phyloP scores from a whole-genome alignment of 2,113 vertebrate genomes.

The Cephalophus harveyi region DNA sequence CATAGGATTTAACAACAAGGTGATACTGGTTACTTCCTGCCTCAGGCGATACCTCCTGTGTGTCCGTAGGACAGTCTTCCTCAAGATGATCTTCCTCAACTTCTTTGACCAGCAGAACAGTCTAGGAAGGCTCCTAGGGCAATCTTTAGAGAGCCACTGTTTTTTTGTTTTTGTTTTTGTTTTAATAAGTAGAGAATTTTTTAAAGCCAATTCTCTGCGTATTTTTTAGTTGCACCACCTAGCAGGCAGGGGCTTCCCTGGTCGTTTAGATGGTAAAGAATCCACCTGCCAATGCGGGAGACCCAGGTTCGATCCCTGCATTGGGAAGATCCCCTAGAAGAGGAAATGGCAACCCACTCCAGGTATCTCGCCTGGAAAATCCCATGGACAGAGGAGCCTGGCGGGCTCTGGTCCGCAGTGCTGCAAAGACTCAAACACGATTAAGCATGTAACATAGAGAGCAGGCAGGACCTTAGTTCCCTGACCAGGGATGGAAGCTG shows the following conservation, averaged over 20 bases:
- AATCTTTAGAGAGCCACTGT: not conserved
- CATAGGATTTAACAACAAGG: not conserved
- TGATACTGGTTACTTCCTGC: not conserved
- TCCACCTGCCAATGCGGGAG: not conserved
- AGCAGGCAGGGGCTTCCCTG: not conserved
- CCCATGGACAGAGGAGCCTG: not conserved
- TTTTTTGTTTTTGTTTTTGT: not conserved
- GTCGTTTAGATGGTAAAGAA: not conserved
- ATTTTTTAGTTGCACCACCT: not conserved
- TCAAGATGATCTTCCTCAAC: not conserved
- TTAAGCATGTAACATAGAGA: not conserved
- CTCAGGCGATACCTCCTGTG: not conserved
- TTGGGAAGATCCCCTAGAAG: not conserved
- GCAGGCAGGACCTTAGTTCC: not conserved
- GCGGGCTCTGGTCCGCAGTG: not conserved
- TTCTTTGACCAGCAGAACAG: not conserved
- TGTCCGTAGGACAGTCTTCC: not conserved
- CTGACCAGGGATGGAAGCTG: not conserved
- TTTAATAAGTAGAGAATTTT: not conserved
- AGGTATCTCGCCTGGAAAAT: not conserved
- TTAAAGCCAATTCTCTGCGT: not conserved
- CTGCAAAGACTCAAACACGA: not conserved
- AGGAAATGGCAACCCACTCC: not conserved
- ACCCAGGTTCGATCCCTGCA: not conserved
- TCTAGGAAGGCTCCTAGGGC: not conserved